phyloP scores from a whole-genome alignment of 2,797 vertebrate species.

The Muscicapa striata region DNA sequence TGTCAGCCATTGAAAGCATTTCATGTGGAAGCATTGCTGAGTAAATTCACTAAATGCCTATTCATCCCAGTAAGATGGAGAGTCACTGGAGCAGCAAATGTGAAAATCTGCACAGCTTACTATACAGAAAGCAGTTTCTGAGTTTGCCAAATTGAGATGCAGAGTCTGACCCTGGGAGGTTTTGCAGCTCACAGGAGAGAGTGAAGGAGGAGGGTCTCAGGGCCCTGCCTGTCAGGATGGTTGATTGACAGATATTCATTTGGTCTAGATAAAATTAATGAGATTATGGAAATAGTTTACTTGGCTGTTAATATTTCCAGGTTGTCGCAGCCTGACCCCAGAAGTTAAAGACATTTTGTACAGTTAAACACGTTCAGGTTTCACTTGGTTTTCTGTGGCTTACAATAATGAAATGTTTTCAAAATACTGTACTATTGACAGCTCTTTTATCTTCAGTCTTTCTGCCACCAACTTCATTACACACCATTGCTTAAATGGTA shows the following conservation, averaged over 20 bases:
- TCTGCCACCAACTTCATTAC: not conserved
- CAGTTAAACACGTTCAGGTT: not conserved
- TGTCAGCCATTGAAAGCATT: constrained; percentile 76
- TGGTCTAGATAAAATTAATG: constrained; percentile 33
- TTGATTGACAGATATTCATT: constrained; percentile 31
- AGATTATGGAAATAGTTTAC: not conserved
- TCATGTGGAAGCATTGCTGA: constrained; percentile 83
- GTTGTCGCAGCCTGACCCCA: not conserved
- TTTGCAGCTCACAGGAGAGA: not conserved
- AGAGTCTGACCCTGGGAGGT: constrained; percentile 61
- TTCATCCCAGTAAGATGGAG: constrained; percentile 75
- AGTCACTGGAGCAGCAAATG: constrained; percentile 76
- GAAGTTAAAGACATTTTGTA: not conserved
- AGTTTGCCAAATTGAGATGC: constrained; percentile 66
- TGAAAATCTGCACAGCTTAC: constrained; percentile 75
- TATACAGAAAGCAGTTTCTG: constrained; percentile 59
- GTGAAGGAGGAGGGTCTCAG: not conserved
- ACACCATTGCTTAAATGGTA: not conserved
- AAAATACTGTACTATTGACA: not conserved
- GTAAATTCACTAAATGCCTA: constrained; percentile 81
- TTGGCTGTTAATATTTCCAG: not conserved
- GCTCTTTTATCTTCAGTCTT: not conserved
- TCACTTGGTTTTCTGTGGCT: not conserved
- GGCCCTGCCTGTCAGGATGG: not conserved
- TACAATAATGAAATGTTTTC: not conserved